Percentiles rank a stretch among this genome's conserved stretches.
Evolutionary conservation across 1,140 invertebrate genomes (phyloP).

Genomic region (Planococcus citri): DNA sequence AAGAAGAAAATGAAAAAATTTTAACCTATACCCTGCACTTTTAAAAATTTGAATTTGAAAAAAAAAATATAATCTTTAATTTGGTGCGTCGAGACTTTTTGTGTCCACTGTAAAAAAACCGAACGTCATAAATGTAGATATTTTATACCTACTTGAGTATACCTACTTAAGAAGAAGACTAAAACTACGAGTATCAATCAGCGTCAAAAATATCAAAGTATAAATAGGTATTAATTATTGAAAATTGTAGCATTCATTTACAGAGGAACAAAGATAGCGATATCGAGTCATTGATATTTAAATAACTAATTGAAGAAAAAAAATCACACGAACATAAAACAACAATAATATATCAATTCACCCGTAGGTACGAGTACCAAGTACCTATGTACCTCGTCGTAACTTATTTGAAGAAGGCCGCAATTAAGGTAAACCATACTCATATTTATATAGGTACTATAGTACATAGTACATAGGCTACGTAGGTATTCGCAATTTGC

Average conservation of each 20-base stretch:
- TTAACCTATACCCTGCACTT: too few species aligned
- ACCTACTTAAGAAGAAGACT: too few species aligned
- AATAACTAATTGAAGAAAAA: background rate
- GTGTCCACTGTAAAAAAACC: too few species aligned
- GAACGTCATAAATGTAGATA: too few species aligned
- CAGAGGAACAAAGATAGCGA: background rate
- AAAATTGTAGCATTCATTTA: constrained; percentile 5
- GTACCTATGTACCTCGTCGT: too few species aligned
- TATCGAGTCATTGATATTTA: constrained; percentile 10
- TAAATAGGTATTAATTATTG: background rate
- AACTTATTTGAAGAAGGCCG: constrained; percentile 17
- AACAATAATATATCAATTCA: background rate
- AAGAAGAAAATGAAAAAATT: too few species aligned
- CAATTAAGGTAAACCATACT: background rate
- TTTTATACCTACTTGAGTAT: too few species aligned
- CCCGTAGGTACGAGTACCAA: background rate
- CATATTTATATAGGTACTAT: too few species aligned
- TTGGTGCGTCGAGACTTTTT: too few species aligned
- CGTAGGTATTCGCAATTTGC: background rate
- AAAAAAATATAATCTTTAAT: too few species aligned
- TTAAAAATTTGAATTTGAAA: too few species aligned
- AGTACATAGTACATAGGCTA: too few species aligned
- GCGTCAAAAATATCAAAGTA: constrained; percentile 13
- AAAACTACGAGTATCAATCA: constrained; percentile 7
- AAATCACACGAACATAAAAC: background rate